Evolutionary conservation across 2,888 invertebrate genomes (phyloP).

Genomic region (Drosophila buzzatii): DNA sequence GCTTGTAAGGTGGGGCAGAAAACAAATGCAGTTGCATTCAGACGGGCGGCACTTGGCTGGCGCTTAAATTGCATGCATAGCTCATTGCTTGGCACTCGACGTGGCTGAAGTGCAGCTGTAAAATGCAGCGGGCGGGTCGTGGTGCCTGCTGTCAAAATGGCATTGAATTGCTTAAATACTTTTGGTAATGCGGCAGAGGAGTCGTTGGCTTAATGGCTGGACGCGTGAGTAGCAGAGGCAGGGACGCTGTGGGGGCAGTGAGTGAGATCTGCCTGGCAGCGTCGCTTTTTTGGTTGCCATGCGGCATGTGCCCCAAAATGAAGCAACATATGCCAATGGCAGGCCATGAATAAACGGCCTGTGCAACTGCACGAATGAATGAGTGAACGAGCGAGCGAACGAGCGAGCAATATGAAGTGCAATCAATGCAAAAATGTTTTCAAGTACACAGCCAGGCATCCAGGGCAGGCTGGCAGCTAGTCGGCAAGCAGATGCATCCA

Average conservation of each 20-base stretch:
- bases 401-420: constrained; percentile 78
- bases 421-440: constrained; percentile 83
- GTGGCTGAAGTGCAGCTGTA: constrained; percentile 60
- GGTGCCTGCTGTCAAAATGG: constrained; percentile 68
- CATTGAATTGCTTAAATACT: constrained; percentile 81
- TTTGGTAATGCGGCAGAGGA: constrained; percentile 48
- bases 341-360: constrained; percentile 59
- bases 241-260: not conserved
- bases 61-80: constrained; percentile 79
- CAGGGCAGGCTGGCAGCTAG: constrained; percentile 20
- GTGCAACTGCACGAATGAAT: constrained; percentile 39
- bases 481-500: constrained; percentile 44
- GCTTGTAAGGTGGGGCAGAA: constrained; percentile 21
- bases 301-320: constrained; percentile 45
- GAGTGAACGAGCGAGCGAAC: constrained; percentile 18
- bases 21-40: constrained; percentile 40
- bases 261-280: constrained; percentile 31
- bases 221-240: not conserved
- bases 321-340: constrained; percentile 76
- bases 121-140: constrained; percentile 15
- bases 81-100: constrained; percentile 79
- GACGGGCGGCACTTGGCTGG: constrained; percentile 43
- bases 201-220: constrained; percentile 60
- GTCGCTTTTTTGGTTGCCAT: constrained; percentile 66
- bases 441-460: constrained; percentile 54